A percentile compares a stretch with the other conserved stretches of the same genome.
phyloP scores from a whole-genome alignment of 2,888 invertebrate genomes.

The Amorpha juglandis region DNA sequence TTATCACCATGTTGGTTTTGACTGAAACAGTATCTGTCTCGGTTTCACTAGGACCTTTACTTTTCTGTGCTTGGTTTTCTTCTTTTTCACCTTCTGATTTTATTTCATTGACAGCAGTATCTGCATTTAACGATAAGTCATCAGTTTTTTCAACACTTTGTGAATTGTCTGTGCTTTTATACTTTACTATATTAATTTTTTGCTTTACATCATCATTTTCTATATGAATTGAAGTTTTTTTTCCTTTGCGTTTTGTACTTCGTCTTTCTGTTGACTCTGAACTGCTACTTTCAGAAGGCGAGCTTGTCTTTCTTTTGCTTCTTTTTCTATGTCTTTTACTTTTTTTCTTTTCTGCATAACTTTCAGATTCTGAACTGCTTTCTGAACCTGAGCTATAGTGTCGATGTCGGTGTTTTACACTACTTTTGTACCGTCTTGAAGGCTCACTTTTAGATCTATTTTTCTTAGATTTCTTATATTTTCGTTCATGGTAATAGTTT shows the following conservation, averaged over 20 bases:
- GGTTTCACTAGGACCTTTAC: constrained; percentile 71
- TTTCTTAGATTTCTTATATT: constrained; percentile 62
- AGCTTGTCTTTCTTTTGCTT: constrained; percentile 69
- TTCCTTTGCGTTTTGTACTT: constrained; percentile 72
- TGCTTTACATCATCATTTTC: constrained; percentile 75
- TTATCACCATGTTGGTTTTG: constrained; percentile 78
- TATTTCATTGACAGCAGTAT: constrained; percentile 44
- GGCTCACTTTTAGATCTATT: constrained; percentile 80
- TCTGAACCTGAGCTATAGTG: constrained; percentile 65
- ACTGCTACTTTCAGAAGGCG: constrained; percentile 73
- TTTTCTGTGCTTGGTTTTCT: constrained; percentile 55
- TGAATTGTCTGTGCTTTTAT: constrained; percentile 57
- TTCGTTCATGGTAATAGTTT: constrained; percentile 53
- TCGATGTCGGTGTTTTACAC: constrained; percentile 57
- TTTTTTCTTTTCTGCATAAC: constrained; percentile 66
- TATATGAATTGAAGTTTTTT: constrained; percentile 78
- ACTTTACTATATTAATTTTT: constrained; percentile 77
- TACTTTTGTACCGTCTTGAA: constrained; percentile 63
- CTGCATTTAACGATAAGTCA: constrained; percentile 36
- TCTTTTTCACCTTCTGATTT: constrained; percentile 58
- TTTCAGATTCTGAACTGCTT: constrained; percentile 66
- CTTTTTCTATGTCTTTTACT: constrained; percentile 73
- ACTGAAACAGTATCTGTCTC: constrained; percentile 78
- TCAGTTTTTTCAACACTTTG: constrained; percentile 52
- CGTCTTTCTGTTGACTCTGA: constrained; percentile 74